These are phyloP conservation scores for Dendrocopos noguchii DNA, from an alignment of 2,113 vertebrate species.

Conservation along the genomic window DNA sequence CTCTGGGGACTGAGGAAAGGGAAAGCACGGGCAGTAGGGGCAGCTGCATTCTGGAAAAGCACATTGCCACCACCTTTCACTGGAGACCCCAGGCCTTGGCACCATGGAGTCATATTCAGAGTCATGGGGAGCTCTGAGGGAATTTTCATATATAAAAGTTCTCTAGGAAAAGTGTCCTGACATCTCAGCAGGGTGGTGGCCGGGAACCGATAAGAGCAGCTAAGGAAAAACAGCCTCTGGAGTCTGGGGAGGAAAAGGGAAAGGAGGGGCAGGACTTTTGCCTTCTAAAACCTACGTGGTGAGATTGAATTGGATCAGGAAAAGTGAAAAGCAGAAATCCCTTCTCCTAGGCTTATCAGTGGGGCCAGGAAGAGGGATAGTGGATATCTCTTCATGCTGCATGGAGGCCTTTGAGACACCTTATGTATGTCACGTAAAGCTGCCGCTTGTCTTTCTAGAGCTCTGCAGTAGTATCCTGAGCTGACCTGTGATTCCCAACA, in stretches of 20 bases:
- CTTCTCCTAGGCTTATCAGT: not conserved
- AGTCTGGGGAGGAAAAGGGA: constrained; percentile 33
- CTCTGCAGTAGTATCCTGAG: not conserved
- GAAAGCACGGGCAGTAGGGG: not conserved
- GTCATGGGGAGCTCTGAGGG: not conserved
- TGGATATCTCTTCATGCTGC: not conserved
- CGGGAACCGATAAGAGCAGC: constrained; percentile 30
- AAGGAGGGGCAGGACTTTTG: constrained; percentile 13
- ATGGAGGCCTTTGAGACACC: not conserved
- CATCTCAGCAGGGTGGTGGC: not conserved
- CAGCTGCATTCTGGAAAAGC: not conserved
- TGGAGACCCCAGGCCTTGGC: not conserved
- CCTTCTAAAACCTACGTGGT: not conserved
- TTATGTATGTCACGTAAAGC: rapidly evolving
- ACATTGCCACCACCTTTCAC: not conserved
- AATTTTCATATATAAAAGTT: not conserved
- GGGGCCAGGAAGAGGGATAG: not conserved
- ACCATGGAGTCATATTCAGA: not conserved
- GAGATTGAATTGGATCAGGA: not conserved
- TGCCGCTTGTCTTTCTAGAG: not conserved
- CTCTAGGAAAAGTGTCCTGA: not conserved
- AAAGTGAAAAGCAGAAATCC: not conserved
- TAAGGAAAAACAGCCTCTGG: not conserved
- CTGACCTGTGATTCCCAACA: not conserved
- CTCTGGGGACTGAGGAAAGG: not conserved